Percentiles rank a stretch among this genome's conserved stretches.
phyloP scores from a whole-genome alignment of 2,797 vertebrate species.

The Podargus strigoides region DNA sequence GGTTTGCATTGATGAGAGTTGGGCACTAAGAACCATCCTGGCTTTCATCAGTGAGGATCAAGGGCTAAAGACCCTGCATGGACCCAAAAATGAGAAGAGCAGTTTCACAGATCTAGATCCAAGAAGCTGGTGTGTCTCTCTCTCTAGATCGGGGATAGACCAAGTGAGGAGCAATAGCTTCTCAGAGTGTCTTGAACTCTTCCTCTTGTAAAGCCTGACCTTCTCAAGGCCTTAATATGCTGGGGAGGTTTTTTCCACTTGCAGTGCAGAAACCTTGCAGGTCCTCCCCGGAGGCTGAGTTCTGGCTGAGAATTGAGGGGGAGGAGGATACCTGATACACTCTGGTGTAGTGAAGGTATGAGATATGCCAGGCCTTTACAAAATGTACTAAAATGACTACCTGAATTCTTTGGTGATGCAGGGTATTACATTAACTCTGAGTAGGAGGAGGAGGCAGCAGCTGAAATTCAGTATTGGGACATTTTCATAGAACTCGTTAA shows the following conservation, averaged over 20 bases:
- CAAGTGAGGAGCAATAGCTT: not conserved
- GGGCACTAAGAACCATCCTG: too few relatives aligned
- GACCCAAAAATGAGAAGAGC: not conserved
- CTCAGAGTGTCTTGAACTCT: not conserved
- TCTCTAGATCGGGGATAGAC: not conserved
- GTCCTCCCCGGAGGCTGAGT: not conserved
- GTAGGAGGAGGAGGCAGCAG: not conserved
- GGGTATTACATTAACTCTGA: not conserved
- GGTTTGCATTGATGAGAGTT: too few relatives aligned
- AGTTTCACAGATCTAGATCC: not conserved
- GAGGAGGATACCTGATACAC: not conserved
- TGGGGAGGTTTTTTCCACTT: not conserved
- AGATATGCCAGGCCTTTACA: not conserved
- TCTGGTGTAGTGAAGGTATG: not conserved
- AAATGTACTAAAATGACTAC: not conserved
- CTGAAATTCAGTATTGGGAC: not conserved
- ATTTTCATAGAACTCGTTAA: not conserved
- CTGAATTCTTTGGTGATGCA: not conserved
- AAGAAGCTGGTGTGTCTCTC: not conserved
- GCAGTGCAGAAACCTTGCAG: not conserved
- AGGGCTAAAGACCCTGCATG: not conserved
- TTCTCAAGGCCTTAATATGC: not conserved
- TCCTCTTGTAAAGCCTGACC: not conserved
- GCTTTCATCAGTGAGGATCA: fast-evolving
- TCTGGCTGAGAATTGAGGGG: not conserved